Conservation (phyloP, 2,113 vertebrate genomes). For the Myiozetetes cayanensis region DNA sequence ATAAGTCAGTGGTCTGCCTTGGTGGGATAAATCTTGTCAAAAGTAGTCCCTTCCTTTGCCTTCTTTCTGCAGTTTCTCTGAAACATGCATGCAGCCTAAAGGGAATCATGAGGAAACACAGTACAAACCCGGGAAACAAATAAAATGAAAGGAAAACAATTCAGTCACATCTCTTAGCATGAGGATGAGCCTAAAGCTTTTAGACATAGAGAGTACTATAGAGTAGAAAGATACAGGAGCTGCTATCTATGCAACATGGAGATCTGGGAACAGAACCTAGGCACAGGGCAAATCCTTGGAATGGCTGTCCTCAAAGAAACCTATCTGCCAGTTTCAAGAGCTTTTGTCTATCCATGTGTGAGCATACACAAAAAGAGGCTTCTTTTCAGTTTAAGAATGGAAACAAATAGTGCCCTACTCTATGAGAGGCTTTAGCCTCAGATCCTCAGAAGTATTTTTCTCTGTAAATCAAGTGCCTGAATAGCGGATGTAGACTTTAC, state of each 20-base stretch:
- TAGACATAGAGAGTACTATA: neutral
- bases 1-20: neutral
- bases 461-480: neutral
- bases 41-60: neutral
- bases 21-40: neutral
- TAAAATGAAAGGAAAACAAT: neutral
- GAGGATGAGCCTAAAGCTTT: neutral
- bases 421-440: neutral
- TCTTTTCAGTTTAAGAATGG: neutral
- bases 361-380: rapidly evolving
- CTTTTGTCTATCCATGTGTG: neutral
- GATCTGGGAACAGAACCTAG: neutral
- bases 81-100: neutral
- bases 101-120: neutral
- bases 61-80: neutral
- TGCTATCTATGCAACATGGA: neutral
- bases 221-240: neutral
- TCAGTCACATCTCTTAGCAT: neutral
- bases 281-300: neutral
- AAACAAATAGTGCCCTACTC: neutral
- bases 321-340: neutral
- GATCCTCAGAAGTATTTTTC: neutral
- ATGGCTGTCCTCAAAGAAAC: neutral
- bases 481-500: neutral
- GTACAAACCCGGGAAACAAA: neutral